phyloP scores from a whole-genome alignment of 2,113 vertebrate genomes.

The Erpornis zantholeuca region DNA sequence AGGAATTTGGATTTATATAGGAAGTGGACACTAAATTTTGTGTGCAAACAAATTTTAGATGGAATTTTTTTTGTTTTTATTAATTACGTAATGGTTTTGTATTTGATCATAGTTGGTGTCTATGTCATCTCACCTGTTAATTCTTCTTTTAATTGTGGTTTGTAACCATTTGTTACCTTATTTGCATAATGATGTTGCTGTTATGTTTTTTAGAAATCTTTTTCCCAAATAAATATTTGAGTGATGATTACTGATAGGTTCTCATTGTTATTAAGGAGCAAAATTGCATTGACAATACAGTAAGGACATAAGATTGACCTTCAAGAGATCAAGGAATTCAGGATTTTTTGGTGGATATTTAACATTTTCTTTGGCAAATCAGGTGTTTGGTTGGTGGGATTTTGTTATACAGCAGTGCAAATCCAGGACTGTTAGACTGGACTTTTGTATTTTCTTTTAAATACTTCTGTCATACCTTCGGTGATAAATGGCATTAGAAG shows the following conservation, averaged over 20 bases:
- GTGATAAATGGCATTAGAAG: neutral
- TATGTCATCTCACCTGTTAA: neutral
- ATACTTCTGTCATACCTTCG: neutral
- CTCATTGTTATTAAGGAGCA: neutral
- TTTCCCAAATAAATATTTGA: neutral
- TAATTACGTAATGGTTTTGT: neutral
- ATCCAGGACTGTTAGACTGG: neutral
- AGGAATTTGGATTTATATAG: neutral
- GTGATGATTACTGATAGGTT: neutral
- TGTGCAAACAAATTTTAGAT: neutral
- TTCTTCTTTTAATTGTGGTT: neutral
- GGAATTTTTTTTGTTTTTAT: neutral
- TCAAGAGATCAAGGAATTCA: neutral
- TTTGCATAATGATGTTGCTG: neutral
- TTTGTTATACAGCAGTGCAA: neutral
- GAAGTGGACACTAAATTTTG: neutral
- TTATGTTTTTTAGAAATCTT: rapidly evolving
- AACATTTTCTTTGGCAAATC: neutral
- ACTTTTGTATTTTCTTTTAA: neutral
- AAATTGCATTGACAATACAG: neutral
- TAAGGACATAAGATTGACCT: neutral
- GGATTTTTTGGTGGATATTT: neutral
- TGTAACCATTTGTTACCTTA: neutral
- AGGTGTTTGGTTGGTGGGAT: neutral
- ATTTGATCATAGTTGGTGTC: neutral